Evolutionary conservation across 2,888 invertebrate species (phyloP), one percentile per base, ranked within the genome.

Genomic region (Polydrusus cervinus): DNA sequence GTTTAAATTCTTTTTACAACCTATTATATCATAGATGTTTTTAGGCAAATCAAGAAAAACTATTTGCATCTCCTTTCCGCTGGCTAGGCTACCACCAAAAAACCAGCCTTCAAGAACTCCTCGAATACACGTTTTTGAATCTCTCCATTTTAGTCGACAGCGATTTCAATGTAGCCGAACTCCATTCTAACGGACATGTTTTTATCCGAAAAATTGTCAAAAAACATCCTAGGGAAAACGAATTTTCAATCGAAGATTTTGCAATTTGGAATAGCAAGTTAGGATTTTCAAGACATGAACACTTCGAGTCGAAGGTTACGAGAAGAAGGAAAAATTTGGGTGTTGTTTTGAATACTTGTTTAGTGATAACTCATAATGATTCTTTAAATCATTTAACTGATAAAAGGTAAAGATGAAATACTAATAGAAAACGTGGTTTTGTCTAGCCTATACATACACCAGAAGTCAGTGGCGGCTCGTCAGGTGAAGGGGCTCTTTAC

Each of bases 281-380:
- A 13, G 74, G 79, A 49, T 78, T 81, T 49, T 20, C 30, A n/a
- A 65, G 75, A 16, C 51, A 71, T 16, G 47, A 68, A 14, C 65
- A 68, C 9, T 80, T 81, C 49, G 80, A 81, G 55, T 72, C 70
- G 53, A 78, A 78, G 30, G 74, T 78, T 3, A 78, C 88, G 7
- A 81, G 86, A 74, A 86, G 92, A 79, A 83, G 85, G 18, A 84
- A 91, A 85, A 85, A 91, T 38, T 80, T 86, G 40, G 86, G 88
- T 55, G 86, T 85, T 45, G 84, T 85, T 79, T 86, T 92, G 20
- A 88, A 88, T 55, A 88, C 90, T 34, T 89, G 90, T 76, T 89
- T 90, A 73, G 92, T 92, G 8, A 84, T 92, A 0, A 92, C 91
- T 3, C 88, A 91, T 79, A 89, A 89, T 77, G 89, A 91, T 78